Percentiles rank a stretch among this genome's conserved stretches.
Conservation (phyloP, 1,140 invertebrate genomes). For the Lepidotrigona ventralis region DNA sequence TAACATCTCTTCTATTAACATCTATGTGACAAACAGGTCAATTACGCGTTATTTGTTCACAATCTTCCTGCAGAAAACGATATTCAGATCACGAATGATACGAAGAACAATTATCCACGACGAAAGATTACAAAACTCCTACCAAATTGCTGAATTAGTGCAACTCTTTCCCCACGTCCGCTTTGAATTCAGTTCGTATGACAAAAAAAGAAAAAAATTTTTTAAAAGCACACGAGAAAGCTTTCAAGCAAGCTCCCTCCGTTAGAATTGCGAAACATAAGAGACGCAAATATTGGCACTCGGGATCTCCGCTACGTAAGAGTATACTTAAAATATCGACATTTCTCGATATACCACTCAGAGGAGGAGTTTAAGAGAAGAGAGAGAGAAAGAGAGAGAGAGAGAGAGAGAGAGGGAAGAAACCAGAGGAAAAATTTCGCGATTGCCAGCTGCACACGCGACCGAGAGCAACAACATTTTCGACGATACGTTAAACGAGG, state of each 20-base stretch:
- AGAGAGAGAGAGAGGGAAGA: too few species aligned
- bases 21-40: too few species aligned
- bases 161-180: background rate
- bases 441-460: background rate
- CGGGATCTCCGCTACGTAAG: background rate
- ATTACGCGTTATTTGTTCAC: background rate
- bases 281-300: background rate
- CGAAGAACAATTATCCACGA: too few species aligned
- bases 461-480: background rate
- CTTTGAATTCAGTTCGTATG: background rate
- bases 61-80: background rate
- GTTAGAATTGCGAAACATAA: background rate
- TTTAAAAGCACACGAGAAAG: background rate
- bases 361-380: background rate
- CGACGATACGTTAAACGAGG: background rate
- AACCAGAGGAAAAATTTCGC: background rate
- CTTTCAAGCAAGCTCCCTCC: background rate
- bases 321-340: background rate
- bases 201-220: background rate
- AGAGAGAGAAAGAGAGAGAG: too few species aligned
- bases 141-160: too few species aligned
- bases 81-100: background rate
- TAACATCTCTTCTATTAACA: too few species aligned
- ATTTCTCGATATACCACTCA: background rate
- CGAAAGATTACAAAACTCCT: too few species aligned